Base-by-base conservation (phyloP, 2,888 invertebrate genomes). In the Tipula unca region DNA sequence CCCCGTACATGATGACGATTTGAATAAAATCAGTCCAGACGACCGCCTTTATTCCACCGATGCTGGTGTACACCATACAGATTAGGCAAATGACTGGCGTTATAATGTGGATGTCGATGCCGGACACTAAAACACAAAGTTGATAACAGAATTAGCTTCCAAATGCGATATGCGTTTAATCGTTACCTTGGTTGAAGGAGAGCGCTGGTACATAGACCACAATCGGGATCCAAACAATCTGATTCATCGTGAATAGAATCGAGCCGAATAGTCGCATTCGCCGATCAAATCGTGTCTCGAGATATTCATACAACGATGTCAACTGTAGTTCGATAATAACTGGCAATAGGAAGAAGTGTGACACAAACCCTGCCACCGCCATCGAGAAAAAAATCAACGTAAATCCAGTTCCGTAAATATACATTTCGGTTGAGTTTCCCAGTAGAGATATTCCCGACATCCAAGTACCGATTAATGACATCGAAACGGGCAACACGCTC, bases 401-500 rank as follows among this genome's bases (percentile, higher is more conserved):
- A 89, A 95, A 96, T 86, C 95, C 93, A 5, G 94, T 95, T 0
- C 97, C 96, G 88, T 95, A 95, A 8, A 95, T 92, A 88, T 96
- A 96, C 85, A 95, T 92, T 89, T 96, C 96, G 0, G 96, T 95
- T 0, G 96, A 95, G 3, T 93, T 95, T 0, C 96, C 95, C 87
- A 96, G 91, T 54, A 85, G 17, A 6, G 85, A 54, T 25, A 85
- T 85, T 8, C 84, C 84, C 10, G 84, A 85, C 10, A 85, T 85
- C 6, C 0, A 85, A 17, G 36, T 42, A 13, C 20, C n/a, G 3
- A 82, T 29, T 3, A 82, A 29, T 5, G 82, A 82, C 29, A 82
- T 82, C 29, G 82, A 25, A 29, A 82, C 82, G 6, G 82, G 82
- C 0, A 29, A 13, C 13, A 82, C 17, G 29, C 82, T 29, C 82